Evolutionary conservation across 2,797 vertebrate genomes (phyloP), one percentile per base, ranked within the genome.

Genomic region (Todus mexicanus): DNA sequence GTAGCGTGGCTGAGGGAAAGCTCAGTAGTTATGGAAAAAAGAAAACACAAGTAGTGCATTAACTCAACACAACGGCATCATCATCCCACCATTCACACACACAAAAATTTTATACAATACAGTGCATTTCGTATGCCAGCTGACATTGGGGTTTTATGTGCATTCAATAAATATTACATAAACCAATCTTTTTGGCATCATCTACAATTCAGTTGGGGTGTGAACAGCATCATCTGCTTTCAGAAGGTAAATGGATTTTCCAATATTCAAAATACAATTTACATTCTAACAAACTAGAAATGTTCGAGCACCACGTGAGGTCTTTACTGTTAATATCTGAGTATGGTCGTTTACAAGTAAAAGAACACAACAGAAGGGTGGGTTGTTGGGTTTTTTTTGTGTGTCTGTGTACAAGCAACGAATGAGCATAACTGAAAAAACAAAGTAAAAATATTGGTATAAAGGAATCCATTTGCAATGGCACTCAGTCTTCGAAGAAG

Each of bases 61-160:
- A 92, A 90, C 72, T 89, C 80, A 94, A 68, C 60, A 89, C 80
- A 91, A 94, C 45, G 71, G 89, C 85, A 87, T 43, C 65, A 71
- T 74, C 89, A 82, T 78, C 91, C 84, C 84, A 79, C 73, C 87
- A 92, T 64, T 47, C 87, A n/a, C 63, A 21, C 71, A 38, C 89
- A 69, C 23, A 50, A 1, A 61, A 7, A 2, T 76, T 96, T 87
- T 95, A 94, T 86, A 95, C 75, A 95, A 95, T 73, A 92, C 95
- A 97, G 92, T 97, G 95, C 95, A 96, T 95, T 92, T 93, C 71
- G 45, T 91, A 89, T 84, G 88, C 90, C 91, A 92, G 84, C 84
- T 91, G 69, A 97, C 93, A 92, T 89, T 48, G 90, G 91, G 89
- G 79, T 78, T 95, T 91, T 87, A 90, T 89, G 87, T 93, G 94